A percentile compares a stretch with the other conserved stretches of the same genome.
Conservation (phyloP, 64 coral and sea anemone species). For the Montipora sp. region DNA sequence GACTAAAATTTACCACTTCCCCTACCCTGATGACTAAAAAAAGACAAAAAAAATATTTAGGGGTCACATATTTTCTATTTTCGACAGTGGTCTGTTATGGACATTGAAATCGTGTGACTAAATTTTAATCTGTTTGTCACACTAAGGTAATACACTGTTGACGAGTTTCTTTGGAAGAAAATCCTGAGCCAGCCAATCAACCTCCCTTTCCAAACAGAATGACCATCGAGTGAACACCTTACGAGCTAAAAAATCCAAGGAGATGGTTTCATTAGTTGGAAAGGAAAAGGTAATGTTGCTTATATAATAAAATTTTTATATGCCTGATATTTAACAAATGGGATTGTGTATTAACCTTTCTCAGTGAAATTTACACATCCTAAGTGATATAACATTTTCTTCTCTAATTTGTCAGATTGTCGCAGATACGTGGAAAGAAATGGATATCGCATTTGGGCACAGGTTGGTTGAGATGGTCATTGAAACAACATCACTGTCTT, state of each 20-base stretch:
- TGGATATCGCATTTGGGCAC: not conserved
- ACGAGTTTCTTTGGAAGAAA: not conserved
- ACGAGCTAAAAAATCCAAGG: not conserved
- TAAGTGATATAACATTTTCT: not conserved
- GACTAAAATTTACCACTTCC: too few relatives aligned
- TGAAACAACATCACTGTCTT: too few relatives aligned
- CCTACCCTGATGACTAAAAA: too few relatives aligned
- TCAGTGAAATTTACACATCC: not conserved
- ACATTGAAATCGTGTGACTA: not conserved
- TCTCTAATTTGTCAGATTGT: not conserved
- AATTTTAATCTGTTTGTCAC: not conserved
- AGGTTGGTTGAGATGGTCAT: too few relatives aligned
- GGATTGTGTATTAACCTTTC: too few relatives aligned
- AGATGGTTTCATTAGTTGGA: not conserved
- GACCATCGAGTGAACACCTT: not conserved
- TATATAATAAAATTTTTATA: not conserved
- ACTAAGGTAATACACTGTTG: not conserved
- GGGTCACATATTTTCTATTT: too few relatives aligned
- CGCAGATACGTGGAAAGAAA: constrained; percentile 3
- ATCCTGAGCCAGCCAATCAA: not conserved
- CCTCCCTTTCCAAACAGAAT: not conserved
- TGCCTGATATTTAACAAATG: too few relatives aligned
- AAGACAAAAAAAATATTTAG: too few relatives aligned
- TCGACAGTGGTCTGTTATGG: too few relatives aligned
- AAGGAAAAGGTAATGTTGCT: not conserved